Conservation (phyloP, 1,140 invertebrate species). For the Brachionus asplanchnoidis region DNA sequence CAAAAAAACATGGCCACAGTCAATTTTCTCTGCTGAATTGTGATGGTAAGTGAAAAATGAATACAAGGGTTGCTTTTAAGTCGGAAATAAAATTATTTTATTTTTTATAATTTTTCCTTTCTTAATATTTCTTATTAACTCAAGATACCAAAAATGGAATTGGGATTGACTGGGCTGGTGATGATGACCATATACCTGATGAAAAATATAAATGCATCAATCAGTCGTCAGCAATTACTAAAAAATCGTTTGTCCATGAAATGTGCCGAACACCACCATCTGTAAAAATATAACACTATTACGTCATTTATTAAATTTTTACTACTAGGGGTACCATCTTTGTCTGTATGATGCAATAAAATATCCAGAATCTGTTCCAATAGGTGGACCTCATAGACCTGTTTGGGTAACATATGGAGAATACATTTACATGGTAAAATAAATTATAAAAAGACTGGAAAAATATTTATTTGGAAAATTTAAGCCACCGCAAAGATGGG, state of each 20-base stretch:
- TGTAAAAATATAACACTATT: neutral
- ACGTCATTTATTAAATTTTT: neutral
- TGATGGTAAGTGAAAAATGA: slow-evolving; percentile 13
- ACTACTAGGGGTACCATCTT: neutral
- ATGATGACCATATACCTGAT: neutral
- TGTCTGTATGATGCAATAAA: neutral
- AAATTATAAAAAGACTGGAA: neutral
- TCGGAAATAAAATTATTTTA: neutral
- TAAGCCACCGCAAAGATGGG: slow-evolving; percentile 37
- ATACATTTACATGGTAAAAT: slow-evolving; percentile 27
- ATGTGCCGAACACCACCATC: neutral
- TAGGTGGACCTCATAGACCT: slow-evolving; percentile 25
- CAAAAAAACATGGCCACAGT: slow-evolving; percentile 25
- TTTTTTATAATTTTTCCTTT: too few relatives aligned
- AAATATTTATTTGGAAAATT: neutral
- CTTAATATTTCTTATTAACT: too few relatives aligned
- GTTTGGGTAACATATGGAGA: slow-evolving; percentile 41
- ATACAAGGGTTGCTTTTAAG: neutral
- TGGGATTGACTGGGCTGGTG: slow-evolving; percentile 13
- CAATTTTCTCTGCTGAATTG: neutral
- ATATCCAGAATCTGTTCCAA: slow-evolving; percentile 17
- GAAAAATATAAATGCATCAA: neutral
- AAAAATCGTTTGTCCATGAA: neutral
- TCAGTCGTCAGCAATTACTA: neutral
- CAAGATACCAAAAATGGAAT: slow-evolving; percentile 34